Percentiles rank a stretch among this genome's conserved stretches.
Evolutionary conservation across 2,888 invertebrate genomes (phyloP).

Genomic region (Hipparchia sbordonii): DNA sequence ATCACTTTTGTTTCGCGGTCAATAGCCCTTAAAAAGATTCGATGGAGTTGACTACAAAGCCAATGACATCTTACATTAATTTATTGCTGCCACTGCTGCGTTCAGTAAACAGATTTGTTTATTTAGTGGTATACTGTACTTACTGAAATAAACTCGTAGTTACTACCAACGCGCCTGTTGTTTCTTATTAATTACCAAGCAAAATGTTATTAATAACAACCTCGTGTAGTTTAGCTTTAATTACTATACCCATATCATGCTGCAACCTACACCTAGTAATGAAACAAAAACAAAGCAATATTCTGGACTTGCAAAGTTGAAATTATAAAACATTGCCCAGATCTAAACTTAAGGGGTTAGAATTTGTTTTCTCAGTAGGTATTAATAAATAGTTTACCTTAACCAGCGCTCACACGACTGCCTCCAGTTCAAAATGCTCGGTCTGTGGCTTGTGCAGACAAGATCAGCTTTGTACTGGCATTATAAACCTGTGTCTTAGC

Average conservation of each 20-base stretch:
- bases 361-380: no score
- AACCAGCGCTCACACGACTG: no score
- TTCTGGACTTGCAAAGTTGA: not conserved
- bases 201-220: not conserved
- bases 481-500: no score
- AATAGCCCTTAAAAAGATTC: slow-evolving; percentile 33
- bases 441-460: no score
- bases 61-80: slow-evolving; percentile 35
- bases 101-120: slow-evolving; percentile 34
- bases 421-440: no score
- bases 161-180: not conserved
- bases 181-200: no score
- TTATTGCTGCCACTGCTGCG: slow-evolving; percentile 38
- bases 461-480: no score
- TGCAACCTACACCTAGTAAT: not conserved
- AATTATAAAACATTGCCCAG: not conserved
- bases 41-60: slow-evolving; percentile 34
- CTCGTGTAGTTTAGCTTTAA: not conserved
- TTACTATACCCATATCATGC: not conserved
- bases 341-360: no score
- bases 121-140: not conserved
- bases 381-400: not conserved
- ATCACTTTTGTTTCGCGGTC: slow-evolving; percentile 35
- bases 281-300: slow-evolving; percentile 7
- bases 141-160: not conserved